Base-by-base conservation (phyloP, 2,797 vertebrate genomes). In the Sebastes nivosus region DNA sequence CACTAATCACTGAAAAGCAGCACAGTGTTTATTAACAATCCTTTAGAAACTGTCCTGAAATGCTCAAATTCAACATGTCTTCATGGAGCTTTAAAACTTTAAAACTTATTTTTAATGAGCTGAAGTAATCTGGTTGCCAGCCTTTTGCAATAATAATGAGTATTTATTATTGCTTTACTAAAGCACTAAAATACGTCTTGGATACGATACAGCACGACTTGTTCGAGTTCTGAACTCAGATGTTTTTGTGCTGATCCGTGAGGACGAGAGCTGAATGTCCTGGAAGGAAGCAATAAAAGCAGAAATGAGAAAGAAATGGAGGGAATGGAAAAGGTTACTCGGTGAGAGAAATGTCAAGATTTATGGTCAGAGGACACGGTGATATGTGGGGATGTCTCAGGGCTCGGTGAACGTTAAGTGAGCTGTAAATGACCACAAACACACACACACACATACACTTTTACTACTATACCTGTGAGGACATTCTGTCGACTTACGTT, bases 301-400 rank as follows among this genome's bases (percentile, higher is more conserved):
- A 27, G 16, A 76, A 58, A 42, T 14, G 3, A 27, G 22, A 61
- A 22, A 22, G 27, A 55, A 27, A 60, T 20, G 32, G 52, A 72
- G 64, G 25, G 22, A 46, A 16, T 2, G 66, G 42, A 58, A 70
- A 60, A 30, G 80, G 55, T 80, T 63, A 70, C 29, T 25, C 14
- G 5, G 8, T 22, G 73, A 76, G 57, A 64, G 55, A 61, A 58
- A 68, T 42, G 69, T 13, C 14, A 14, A 18, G 54, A 67, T 72
- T 75, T 58, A 77, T 74, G 57, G 34, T 36, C 57, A n/a, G 64
- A 72, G 72, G 68, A 60, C 64, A 57, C 24, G 8, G 0, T 46
- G 64, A 69, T 64, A 36, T 65, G 75, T 70, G 46, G n/a, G 29
- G 55, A 29, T 24, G 75, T 72, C 58, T 69, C 72, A 72, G 67